A percentile compares a stretch with the other conserved stretches of the same genome.
Conservation (phyloP, 2,797 vertebrate species). For the Tapera naevia region DNA sequence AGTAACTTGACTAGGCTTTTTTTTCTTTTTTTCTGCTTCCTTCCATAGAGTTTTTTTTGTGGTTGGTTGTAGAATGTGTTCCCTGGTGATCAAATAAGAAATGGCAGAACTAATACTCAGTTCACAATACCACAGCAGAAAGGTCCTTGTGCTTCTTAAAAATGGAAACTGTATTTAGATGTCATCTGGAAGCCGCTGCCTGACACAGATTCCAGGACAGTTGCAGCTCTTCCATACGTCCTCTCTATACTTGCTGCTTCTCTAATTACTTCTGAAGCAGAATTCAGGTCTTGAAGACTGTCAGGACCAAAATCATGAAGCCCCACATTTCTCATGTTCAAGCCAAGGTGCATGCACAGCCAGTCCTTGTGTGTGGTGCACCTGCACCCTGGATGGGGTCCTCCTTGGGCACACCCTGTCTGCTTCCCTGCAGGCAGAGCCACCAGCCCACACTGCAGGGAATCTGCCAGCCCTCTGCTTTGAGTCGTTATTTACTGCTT, state of each 20-base stretch:
- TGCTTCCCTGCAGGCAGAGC: neutral
- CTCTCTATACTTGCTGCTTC: neutral
- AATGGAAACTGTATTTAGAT: neutral
- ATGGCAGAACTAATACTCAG: neutral
- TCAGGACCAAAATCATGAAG: neutral
- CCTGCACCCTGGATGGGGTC: neutral
- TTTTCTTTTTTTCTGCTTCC: neutral
- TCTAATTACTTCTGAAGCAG: neutral
- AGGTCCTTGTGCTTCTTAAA: neutral
- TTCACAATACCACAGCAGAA: neutral
- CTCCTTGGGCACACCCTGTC: accelerated
- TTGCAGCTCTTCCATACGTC: neutral
- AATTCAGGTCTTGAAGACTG: neutral
- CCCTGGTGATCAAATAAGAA: neutral
- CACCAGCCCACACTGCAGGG: neutral
- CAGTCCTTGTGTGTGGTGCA: neutral
- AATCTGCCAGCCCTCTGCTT: neutral
- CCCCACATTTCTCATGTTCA: neutral
- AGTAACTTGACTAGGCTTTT: neutral
- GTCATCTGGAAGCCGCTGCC: neutral
- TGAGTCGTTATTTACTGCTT: neutral
- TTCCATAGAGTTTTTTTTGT: neutral
- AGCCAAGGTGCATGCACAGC: accelerated
- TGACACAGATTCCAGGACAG: neutral
- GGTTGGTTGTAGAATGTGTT: neutral